Base-by-base conservation (phyloP, 2,113 vertebrate genomes). In the Spermophilus dauricus region DNA sequence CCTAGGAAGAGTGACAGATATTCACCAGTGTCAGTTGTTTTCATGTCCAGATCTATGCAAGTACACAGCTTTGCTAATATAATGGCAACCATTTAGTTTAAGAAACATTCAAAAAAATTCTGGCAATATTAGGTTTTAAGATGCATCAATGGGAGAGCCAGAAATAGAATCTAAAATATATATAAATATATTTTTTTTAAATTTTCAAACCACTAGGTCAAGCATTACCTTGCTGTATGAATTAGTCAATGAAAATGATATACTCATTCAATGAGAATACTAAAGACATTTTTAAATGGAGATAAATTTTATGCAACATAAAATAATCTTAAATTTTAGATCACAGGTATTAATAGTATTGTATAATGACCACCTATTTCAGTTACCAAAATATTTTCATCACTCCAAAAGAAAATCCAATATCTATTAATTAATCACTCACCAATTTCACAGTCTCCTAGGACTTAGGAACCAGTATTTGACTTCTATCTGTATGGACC, bases 271-370 rank as follows among this genome's bases (percentile, higher is more conserved):
- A 1, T 34, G 73, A 22, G 16, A 45, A 95, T 8, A 45, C 75
- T 53, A 30, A 87, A 81, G 48, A 22, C 0, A 67, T 56, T 93
- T 93, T 80, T 26, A 69, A 39, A 32, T 32, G 70, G 26, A 90
- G 12, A 3, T n/a, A 17, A 69, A n/a, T 24, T 75, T 73, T 1
- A 81, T 8, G 80, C 2, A 42, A 16, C 6, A 84, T 82, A 75
- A 73, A 75, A 28, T 5, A 42, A 45, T 78, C 51, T 61, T 58
- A 88, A 91, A 37, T 80, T 88, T 85, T 69, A 89, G 37, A 76
- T 26, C 17, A 56, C 2, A n/a, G 16, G 6, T 30, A 18, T 73
- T 84, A 70, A 84, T 0, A 76, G 20, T 65, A 34, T 65, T 42
- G 14, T 63, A 0, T 6, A 69, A 77, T 4, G 1, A 72, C 2